Evolutionary conservation across 2,888 invertebrate species (phyloP).

Genomic region (Microctonus brassicae): DNA sequence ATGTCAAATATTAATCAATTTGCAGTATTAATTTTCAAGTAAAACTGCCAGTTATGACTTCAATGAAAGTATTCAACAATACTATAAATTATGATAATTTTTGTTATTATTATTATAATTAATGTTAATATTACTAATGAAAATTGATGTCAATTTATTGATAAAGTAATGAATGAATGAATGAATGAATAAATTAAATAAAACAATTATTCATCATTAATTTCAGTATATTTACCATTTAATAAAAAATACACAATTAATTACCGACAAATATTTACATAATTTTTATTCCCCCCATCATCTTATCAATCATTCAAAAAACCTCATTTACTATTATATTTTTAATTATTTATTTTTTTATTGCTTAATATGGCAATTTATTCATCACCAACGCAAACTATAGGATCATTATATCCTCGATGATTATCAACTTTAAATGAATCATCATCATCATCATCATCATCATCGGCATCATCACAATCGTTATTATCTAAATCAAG

Average conservation of each 20-base stretch:
- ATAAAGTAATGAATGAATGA: background rate
- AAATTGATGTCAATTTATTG: background rate
- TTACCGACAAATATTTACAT: background rate
- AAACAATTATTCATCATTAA: background rate
- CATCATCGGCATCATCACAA: slow-evolving; percentile 71
- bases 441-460: slow-evolving; percentile 61
- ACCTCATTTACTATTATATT: background rate
- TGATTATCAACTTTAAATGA: slow-evolving; percentile 14
- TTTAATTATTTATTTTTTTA: background rate
- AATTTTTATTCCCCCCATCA: background rate
- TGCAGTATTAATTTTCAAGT: background rate
- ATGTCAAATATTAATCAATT: background rate
- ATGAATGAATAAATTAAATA: background rate
- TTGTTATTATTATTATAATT: background rate
- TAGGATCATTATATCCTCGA: background rate
- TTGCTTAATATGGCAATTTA: background rate
- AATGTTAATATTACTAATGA: background rate
- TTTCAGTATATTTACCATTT: background rate
- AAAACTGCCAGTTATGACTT: background rate
- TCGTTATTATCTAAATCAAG: slow-evolving; percentile 81
- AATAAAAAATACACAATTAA: background rate
- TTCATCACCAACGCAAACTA: slow-evolving; percentile 3
- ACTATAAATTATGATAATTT: background rate
- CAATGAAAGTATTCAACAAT: background rate
- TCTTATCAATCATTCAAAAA: too few species aligned